Conservation (phyloP, 2,888 invertebrate genomes). For the Drosophila borealis region DNA sequence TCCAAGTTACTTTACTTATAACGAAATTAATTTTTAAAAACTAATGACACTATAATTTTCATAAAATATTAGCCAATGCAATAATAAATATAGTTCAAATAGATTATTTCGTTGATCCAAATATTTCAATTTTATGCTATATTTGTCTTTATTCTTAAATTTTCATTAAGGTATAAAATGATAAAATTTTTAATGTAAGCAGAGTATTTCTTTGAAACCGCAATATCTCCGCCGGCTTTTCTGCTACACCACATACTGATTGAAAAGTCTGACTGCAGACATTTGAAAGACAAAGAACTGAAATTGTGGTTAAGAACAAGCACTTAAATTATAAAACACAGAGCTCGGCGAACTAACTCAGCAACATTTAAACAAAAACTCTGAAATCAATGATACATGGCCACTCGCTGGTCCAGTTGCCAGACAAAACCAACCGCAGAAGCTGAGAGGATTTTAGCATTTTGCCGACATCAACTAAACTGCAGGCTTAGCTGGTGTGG, state of each 20-base stretch:
- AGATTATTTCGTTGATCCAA: no score
- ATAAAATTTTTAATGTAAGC: no score
- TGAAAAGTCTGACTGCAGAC: constrained; percentile 25
- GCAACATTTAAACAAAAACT: constrained; percentile 10
- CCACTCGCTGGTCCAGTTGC: constrained; percentile 23
- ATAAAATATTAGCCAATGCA: no score
- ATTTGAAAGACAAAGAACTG: constrained; percentile 21
- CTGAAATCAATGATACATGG: constrained; percentile 48
- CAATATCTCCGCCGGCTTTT: neutral
- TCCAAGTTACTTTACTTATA: no score
- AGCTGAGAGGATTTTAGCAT: constrained; percentile 68
- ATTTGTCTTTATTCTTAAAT: no score
- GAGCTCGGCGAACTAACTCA: constrained; percentile 3
- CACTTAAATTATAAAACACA: constrained; percentile 51
- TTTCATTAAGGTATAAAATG: no score
- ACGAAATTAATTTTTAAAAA: no score
- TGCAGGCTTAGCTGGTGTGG: constrained; percentile 29
- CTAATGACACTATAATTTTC: no score
- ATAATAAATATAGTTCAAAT: no score
- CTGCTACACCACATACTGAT: constrained; percentile 18
- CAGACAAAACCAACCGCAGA: constrained; percentile 52
- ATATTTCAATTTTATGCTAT: no score
- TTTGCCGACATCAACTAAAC: constrained; percentile 51
- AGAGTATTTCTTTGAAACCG: constrained; percentile 1
- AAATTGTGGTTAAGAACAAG: constrained; percentile 34